Evolutionary conservation across 2,888 invertebrate species (phyloP), one percentile per base, ranked within the genome.

Genomic region (Polymixis flavicincta): DNA sequence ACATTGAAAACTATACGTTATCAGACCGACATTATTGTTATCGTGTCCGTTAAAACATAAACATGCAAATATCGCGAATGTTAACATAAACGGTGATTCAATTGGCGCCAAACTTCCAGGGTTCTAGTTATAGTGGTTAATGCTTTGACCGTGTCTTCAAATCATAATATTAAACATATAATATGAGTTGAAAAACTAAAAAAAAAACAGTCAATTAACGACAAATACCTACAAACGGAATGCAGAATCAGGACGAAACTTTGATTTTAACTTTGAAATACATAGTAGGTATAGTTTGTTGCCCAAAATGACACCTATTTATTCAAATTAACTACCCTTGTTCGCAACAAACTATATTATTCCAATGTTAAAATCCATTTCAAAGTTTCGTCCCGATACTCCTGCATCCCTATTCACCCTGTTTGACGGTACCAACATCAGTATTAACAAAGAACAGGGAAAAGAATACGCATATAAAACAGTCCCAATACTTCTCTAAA

Each of bases 41-140:
- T 71, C 79, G 11, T 83, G 83, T 78, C 78, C 66, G 65, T 61
- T 66, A 50, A 65, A 42, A 55, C 14, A 65, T 71, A 72, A 83
- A 76, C 65, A 83, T 67, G 65, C 61, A 69, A 61, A 52, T 61
- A 69, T 65, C 37, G 50, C 28, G 52, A 75, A 50, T 81, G 48
- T 76, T 61, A 50, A 52, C 28, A 52, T 50, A 25, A 55, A 59
- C 25, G 9, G 28, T 70, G 70, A 83, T 65, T 60, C 54, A 37
- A 42, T 64, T 83, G 83, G 80, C 80, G 80, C 83, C 83, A 57
- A 57, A 64, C 81, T 81, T 74, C 81, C 75, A 63, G 19, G 32
- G 63, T 5, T 64, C 57, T 5, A 54, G 7, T 8, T 79, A 79
- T 48, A 48, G 3, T 52, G 70, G 78, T 50, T 60, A 19, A 19